These are phyloP conservation scores for Dunckerocampus dactyliophorus DNA, from an alignment of 2,113 vertebrate genomes.

Conservation along the genomic window DNA sequence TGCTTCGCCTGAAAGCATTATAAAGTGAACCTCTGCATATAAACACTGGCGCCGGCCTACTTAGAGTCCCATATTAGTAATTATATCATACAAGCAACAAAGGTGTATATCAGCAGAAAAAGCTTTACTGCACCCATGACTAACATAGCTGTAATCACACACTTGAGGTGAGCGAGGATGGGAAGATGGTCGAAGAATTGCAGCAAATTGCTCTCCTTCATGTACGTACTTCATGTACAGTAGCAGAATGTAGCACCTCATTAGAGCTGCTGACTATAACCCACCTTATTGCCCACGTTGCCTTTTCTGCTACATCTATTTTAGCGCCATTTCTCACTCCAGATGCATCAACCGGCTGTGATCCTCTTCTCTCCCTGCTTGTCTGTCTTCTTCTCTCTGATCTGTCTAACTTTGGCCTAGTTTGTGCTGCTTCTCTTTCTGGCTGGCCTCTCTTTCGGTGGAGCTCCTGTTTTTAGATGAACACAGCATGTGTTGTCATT, in stretches of 20 bases:
- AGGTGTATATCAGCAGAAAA: conserved; percentile 34
- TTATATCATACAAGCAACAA: conserved; percentile 30
- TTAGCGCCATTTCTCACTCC: conserved; percentile 33
- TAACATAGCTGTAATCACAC: conserved; percentile 20
- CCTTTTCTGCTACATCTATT: conserved; percentile 33
- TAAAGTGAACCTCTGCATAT: conserved; percentile 18
- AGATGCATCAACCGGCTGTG: conserved; percentile 50
- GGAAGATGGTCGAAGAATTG: conserved; percentile 10
- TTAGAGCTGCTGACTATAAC: conserved; percentile 28
- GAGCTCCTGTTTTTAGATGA: not conserved
- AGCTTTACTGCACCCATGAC: conserved; percentile 29
- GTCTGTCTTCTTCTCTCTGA: conserved; percentile 37
- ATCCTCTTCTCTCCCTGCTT: conserved; percentile 25
- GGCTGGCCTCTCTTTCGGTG: not conserved
- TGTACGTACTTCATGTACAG: not conserved
- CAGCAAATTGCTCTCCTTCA: conserved; percentile 23
- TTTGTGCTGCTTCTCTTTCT: not conserved
- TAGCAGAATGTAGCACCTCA: conserved; percentile 18
- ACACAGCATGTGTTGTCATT: no score
- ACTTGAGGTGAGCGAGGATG: conserved; percentile 16
- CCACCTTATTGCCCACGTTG: conserved; percentile 37
- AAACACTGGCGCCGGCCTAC: conserved; percentile 15
- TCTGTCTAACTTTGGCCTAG: conserved; percentile 39
- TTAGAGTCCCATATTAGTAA: conserved; percentile 29
- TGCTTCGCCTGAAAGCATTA: conserved; percentile 9